Percentiles rank a stretch among this genome's conserved stretches.
phyloP scores from a whole-genome alignment of 1,140 invertebrate genomes.

The Caerostris darwini region DNA sequence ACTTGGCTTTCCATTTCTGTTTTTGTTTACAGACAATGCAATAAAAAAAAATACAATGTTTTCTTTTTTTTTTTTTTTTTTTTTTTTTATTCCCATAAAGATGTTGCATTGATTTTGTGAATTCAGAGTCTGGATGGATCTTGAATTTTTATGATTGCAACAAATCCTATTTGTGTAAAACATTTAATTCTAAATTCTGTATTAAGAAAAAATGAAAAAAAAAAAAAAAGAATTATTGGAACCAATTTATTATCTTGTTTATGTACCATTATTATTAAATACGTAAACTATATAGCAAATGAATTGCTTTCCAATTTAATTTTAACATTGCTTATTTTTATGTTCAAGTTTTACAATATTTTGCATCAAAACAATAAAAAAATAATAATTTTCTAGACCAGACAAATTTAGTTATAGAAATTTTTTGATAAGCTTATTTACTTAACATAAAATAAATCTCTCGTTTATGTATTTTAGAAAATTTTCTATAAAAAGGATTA shows the following conservation, averaged over 20 bases:
- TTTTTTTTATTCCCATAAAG: background rate
- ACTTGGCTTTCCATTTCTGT: background rate
- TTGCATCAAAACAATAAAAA: no score
- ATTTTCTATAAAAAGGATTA: no score
- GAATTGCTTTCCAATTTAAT: no score
- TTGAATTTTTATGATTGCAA: background rate
- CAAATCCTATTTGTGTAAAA: constrained; percentile 8
- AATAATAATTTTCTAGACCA: no score
- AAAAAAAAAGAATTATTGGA: background rate
- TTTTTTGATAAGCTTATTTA: no score
- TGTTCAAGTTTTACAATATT: no score
- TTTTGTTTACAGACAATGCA: background rate
- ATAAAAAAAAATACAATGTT: background rate
- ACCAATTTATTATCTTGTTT: background rate
- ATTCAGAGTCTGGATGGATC: background rate
- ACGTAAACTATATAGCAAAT: no score
- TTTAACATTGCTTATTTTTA: no score
- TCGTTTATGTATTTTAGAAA: no score
- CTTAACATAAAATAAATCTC: no score
- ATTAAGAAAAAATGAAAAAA: background rate
- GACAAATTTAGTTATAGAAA: no score
- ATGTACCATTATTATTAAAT: no score
- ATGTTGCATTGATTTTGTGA: background rate
- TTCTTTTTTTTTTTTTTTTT: background rate
- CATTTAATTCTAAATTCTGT: background rate